phyloP scores from a whole-genome alignment of 1,140 invertebrate genomes.

The Phocides pigmalion region DNA sequence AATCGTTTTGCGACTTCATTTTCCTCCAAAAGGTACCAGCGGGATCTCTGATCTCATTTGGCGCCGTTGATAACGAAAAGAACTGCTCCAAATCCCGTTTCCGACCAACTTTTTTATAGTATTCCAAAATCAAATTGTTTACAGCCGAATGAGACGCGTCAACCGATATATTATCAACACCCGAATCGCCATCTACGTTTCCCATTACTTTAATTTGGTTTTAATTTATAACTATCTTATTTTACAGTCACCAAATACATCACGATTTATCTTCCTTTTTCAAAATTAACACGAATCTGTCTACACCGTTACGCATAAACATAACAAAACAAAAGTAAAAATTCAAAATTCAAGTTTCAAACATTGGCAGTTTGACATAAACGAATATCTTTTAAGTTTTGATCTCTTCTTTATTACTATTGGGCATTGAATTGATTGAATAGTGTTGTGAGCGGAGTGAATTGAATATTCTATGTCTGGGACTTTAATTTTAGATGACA shows the following conservation, averaged over 20 bases:
- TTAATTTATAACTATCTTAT: not conserved
- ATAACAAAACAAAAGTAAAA: constrained; percentile 27
- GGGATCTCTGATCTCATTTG: constrained; percentile 64
- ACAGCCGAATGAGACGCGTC: constrained; percentile 55
- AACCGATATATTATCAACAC: constrained; percentile 28
- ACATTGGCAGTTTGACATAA: not conserved
- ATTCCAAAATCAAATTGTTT: constrained; percentile 72
- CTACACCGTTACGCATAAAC: constrained; percentile 12
- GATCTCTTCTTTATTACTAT: too few relatives aligned
- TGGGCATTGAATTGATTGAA: too few relatives aligned
- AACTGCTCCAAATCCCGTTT: constrained; percentile 78
- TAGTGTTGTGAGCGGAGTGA: too few relatives aligned
- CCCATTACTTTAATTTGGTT: constrained; percentile 22
- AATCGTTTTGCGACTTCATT: constrained; percentile 71
- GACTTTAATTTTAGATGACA: too few relatives aligned
- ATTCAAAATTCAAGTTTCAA: not conserved
- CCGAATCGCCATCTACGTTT: constrained; percentile 36
- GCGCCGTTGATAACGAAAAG: constrained; percentile 73
- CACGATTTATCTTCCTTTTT: constrained; percentile 7
- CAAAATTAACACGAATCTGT: not conserved
- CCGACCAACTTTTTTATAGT: constrained; percentile 78
- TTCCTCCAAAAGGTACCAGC: constrained; percentile 71
- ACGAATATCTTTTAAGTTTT: too few relatives aligned
- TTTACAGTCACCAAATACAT: constrained; percentile 7
- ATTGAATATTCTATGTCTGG: too few relatives aligned